Evolutionary conservation across 1,140 invertebrate species (phyloP).

Genomic region (Drosophila fuyamai): DNA sequence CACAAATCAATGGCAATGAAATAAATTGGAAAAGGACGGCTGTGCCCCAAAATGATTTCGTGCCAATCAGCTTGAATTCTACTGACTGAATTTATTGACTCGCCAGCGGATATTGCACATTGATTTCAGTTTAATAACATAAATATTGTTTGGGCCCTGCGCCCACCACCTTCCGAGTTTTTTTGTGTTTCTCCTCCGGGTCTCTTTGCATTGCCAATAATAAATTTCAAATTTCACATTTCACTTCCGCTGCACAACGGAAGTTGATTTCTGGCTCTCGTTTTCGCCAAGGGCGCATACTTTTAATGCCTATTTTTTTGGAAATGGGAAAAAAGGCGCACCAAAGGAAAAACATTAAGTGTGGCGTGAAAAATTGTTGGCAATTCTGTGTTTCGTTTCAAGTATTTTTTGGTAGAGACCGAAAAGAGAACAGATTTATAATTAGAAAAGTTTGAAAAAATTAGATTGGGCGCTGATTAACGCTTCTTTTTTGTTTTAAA

Average conservation of each 20-base stretch:
- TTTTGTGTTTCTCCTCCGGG: conserved; percentile 10
- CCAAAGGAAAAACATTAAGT: conserved; percentile 32
- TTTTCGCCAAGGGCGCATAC: conserved; percentile 19
- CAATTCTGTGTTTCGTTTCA: conserved; percentile 26
- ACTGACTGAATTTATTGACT: conserved; percentile 60
- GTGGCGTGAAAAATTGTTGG: conserved; percentile 58
- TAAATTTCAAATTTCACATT: conserved; percentile 76
- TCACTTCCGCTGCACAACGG: conserved; percentile 68
- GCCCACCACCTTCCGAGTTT: not conserved
- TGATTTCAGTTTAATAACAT: conserved; percentile 68
- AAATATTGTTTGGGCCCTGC: conserved; percentile 45
- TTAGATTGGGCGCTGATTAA: conserved; percentile 54
- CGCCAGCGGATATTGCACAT: conserved; percentile 64
- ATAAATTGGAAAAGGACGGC: conserved; percentile 30
- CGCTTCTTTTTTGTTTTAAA: conserved; percentile 14
- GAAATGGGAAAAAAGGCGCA: conserved; percentile 5
- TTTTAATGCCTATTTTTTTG: conserved; percentile 47
- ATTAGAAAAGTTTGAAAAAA: conserved; percentile 62
- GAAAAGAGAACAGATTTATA: conserved; percentile 44
- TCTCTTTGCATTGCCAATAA: conserved; percentile 58
- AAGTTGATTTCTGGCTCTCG: conserved; percentile 56
- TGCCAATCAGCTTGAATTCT: conserved; percentile 30
- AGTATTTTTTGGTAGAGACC: not conserved
- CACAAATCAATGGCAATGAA: conserved; percentile 26
- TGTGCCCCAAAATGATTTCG: conserved; percentile 23